Evolutionary conservation across 2,113 vertebrate species (phyloP), one percentile per base, ranked within the genome.

Genomic region (Colius striatus): DNA sequence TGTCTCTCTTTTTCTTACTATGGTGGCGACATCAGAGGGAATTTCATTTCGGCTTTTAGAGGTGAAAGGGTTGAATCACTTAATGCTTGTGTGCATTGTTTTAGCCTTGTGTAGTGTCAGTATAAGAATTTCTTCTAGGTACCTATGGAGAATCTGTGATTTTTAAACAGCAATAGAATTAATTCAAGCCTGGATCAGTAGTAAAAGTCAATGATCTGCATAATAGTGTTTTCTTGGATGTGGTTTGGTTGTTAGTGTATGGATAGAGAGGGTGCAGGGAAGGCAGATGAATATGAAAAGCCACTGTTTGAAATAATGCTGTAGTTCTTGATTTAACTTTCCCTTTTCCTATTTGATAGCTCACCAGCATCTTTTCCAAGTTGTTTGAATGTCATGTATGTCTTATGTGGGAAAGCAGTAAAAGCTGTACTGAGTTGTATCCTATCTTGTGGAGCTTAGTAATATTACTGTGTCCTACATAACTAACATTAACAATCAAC

Each of bases 31-130:
- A 19, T 16, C 3, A 2, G 30, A 84, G n/a, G 48, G 30, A 54
- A 47, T 34, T 22, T 55, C 7, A 2, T 65, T 30, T 57, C 53
- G 5, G 11, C 36, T 86, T 86, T 67, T 65, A 23, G 34, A 45
- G 7, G 9, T 13, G 32, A 2, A 68, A 60, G 66, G 13, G 38
- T n/a, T 79, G 57, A 77, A 68, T 81, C 18, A 5, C 9, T 60
- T 90, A 2, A 2, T 16, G 1, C 8, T 29, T 81, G 17, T 58
- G 30, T 22, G 6, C 5, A 6, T 70, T 0, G 0, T 91, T 93
- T 85, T 71, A 9, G 7, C 63, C 20, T 48, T 57, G 48, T 85
- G 0, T 71, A 68, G 13, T 2, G 3, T 73, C 25, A 34, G 67
- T 32, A 2, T 81, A 81, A 75, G 47, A 43, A 51, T 81, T 81